Base-by-base conservation (phyloP, 2,113 vertebrate species). In the Sus scrofa region DNA sequence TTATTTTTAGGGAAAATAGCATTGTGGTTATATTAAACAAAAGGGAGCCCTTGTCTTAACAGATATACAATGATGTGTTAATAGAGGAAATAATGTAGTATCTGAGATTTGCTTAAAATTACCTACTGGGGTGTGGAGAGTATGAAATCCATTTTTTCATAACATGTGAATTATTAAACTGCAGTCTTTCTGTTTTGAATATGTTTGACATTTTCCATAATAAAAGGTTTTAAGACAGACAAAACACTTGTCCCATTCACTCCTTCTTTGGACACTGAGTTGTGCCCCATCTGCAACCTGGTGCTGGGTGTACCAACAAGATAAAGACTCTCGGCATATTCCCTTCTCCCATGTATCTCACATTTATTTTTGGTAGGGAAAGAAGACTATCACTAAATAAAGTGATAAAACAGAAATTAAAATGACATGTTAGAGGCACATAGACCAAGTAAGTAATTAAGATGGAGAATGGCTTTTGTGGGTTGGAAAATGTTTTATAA, bases 71-170 rank as follows among this genome's bases (percentile, higher is more conserved):
- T 39, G 19, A 27, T 39, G 6, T 94, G 24, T 65, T 86, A 70
- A 70, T 56, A 63, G 20, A 84, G 88, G 32, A 83, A 71, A 94
- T 60, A n/a, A 82, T 24, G 77, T 13, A 54, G 24, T 14, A 67
- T 70, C n/a, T 81, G 67, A 56, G 58, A 68, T 81, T 96, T 90
- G 58, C 65, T 67, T 74, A 91, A 86, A 96, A 75, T 62, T 54
- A 71, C 70, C 68, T 62, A 63, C 63, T 9, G 12, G 68, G 24
- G 24, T 44, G 0, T 44, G 9, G 75, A 78, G 58, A 65, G 20
- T 65, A 1, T 86, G 58, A 75, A 74, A n/a, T 82, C 39, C 16
- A 20, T 54, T 81, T 24, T 67, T 82, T 62, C 24, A 44, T 75
- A 73, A 34, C 12, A 58, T 50, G 50, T 13, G 20, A 4, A 27